Conservation (phyloP, 2,888 invertebrate genomes). For the Eudemis profundana region DNA sequence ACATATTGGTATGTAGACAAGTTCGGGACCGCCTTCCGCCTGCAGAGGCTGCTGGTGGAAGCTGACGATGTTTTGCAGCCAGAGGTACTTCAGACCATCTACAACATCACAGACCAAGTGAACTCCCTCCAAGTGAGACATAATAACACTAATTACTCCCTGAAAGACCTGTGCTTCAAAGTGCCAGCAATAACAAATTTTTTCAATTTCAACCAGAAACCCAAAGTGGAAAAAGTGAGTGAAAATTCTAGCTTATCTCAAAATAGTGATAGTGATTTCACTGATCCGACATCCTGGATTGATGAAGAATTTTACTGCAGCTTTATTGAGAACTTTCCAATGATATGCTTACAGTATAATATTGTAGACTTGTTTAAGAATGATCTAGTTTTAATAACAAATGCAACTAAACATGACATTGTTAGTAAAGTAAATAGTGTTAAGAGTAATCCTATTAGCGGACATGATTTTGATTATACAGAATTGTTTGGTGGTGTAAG, state of each 20-base stretch:
- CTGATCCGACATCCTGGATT: constrained; percentile 85
- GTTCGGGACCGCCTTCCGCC: constrained; percentile 87
- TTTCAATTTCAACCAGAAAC: constrained; percentile 58
- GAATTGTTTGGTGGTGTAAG: constrained; percentile 86
- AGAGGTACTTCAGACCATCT: constrained; percentile 80
- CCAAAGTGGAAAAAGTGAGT: constrained; percentile 55
- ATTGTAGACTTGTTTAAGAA: constrained; percentile 90
- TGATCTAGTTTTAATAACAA: constrained; percentile 79
- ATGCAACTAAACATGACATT: constrained; percentile 86
- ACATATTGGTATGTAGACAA: constrained; percentile 90
- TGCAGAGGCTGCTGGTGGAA: constrained; percentile 86
- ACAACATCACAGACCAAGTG: constrained; percentile 82
- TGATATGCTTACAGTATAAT: constrained; percentile 87
- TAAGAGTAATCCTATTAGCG: constrained; percentile 86
- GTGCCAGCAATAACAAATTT: constrained; percentile 75
- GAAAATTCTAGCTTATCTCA: constrained; percentile 47
- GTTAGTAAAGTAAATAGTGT: constrained; percentile 85
- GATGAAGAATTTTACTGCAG: constrained; percentile 86
- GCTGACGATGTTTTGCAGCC: constrained; percentile 89
- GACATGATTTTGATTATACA: constrained; percentile 87
- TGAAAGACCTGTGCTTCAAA: constrained; percentile 75
- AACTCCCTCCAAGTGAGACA: constrained; percentile 67
- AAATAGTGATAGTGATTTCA: constrained; percentile 62
- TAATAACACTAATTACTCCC: constrained; percentile 57
- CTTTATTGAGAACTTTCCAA: constrained; percentile 86